Evolutionary conservation across 1,140 invertebrate species (phyloP), one percentile per base, ranked within the genome.

Genomic region (Hycleus cichorii): DNA sequence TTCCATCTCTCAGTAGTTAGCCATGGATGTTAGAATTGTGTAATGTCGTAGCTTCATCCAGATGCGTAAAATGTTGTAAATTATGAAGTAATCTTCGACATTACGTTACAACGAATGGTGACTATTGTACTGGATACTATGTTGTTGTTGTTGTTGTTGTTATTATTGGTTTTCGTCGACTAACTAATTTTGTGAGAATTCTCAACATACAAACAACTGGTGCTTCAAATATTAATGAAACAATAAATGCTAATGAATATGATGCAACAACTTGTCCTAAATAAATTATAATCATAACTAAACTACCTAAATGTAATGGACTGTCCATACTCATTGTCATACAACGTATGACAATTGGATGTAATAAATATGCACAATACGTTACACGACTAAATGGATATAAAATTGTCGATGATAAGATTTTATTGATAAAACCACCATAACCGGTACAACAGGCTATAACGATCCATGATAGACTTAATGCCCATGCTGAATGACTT

Each of bases 371-470:
- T 3, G 88, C 86, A 70, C 89, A 91, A 72, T 91, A 91, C 4
- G 89, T 91, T 4, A 90, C 86, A 65, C 89, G 79, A 44, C 88
- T 91, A 71, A 91, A 88, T 50, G 89, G 89, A 74, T 91, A 90
- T 6, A 91, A 74, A 49, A 86, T 80, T 24, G 87, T 84, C 25
- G 85, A 81, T n/a, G 88, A 88, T 4, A 91, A 75, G 65, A 90
- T 75, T 25, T 78, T 76, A 43, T 86, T 85, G 10, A 90, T 79
- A 69, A 83, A 86, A 57, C 88, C 86, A 76, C 90, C 91, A 72
- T 93, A 83, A 55, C 92, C 91, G 26, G 88, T 91, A 18, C 89
- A 87, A 69, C 92, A 95, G 1, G 91, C 91, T 55, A 94, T 81
- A 6, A 92, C 87, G 60, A 94, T 85, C 92, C 92, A 96, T 0